Evolutionary conservation across 2,888 invertebrate genomes (phyloP), one percentile per base, ranked within the genome.

Genomic region (Nymphalis c-album): DNA sequence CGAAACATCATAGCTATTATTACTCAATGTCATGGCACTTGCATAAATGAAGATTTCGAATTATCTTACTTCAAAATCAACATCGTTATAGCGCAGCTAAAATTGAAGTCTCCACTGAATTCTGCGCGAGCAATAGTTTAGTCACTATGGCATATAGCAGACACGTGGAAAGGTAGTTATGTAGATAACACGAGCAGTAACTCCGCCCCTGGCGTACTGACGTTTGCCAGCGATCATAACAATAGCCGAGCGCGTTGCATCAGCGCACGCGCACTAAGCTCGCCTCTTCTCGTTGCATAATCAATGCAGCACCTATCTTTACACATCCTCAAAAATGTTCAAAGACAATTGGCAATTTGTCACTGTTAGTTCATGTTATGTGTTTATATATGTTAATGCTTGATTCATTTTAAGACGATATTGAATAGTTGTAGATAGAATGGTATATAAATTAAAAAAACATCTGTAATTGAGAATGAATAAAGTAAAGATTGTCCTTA

Each of bases 1-100:
- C 74, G 75, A 76, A 78, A 78, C 80, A 76, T 79, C 78, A 77
- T 79, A 77, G 75, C 77, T 73, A 76, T 79, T 78, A 79, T 78
- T 78, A 78, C 73, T 73, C 59, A 63, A 63, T 70, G 69, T 73
- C 74, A 78, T 78, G 76, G 75, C 70, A 74, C 68, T 76, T 76
- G 76, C 72, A 78, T 76, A 78, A 76, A 73, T 73, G 22, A 51
- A 22, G 16, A 48, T 46, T 63, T 45, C n/a, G 26, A 67, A 58
- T 53, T 47, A 60, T 35, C 22, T 40, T 40, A 18, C 10, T 40
- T 40, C n/a, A 26, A 60, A 64, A 26, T 46, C 20, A 7, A 40
- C 53, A 31, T 7, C 53, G 17, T 31, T 55, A 26, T 31, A 26
- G n/a, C 48, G 16, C 10, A 17, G 20, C 26, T 22, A 48, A 22